A percentile compares a stretch with the other conserved stretches of the same genome.
phyloP scores from a whole-genome alignment of 2,888 invertebrate species.

The Antitype chi region DNA sequence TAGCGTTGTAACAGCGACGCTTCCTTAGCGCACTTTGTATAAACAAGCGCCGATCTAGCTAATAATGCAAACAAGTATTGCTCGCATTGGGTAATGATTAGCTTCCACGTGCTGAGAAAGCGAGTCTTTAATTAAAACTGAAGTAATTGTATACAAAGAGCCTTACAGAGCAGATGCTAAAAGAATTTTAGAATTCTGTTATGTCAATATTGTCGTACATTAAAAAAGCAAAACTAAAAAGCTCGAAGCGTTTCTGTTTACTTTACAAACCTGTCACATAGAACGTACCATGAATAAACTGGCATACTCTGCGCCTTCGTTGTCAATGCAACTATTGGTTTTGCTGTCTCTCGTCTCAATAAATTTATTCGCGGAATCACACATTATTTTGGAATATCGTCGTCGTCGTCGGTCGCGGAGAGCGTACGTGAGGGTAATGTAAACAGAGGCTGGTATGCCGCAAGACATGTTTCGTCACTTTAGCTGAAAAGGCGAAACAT shows the following conservation, averaged over 20 bases:
- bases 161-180: conserved; percentile 10
- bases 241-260: conserved; percentile 18
- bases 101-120: conserved; percentile 35
- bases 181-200: conserved; percentile 23
- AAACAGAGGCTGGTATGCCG: conserved; percentile 75
- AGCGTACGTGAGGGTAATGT: conserved; percentile 82
- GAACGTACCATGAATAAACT: conserved; percentile 54
- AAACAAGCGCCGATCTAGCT: conserved; percentile 48
- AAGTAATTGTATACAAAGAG: conserved; percentile 35
- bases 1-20: conserved; percentile 25
- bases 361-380: conserved; percentile 79
- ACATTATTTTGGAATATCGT: conserved; percentile 79
- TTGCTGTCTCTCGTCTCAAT: conserved; percentile 68
- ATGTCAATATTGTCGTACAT: conserved; percentile 11
- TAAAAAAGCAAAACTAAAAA: conserved; percentile 30
- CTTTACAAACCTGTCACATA: conserved; percentile 42
- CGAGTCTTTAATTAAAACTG: conserved; percentile 55
- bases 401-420: conserved; percentile 64
- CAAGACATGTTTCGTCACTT: conserved; percentile 87
- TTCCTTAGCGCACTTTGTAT: conserved; percentile 41
- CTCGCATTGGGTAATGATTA: conserved; percentile 56
- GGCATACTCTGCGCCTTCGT: conserved; percentile 49
- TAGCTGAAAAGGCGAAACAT: conserved; percentile 80
- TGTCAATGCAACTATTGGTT: conserved; percentile 70
- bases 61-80: conserved; percentile 60